Evolutionary conservation across 2,888 invertebrate species (phyloP), one percentile per base, ranked within the genome.

Genomic region (Anticlea derivata): DNA sequence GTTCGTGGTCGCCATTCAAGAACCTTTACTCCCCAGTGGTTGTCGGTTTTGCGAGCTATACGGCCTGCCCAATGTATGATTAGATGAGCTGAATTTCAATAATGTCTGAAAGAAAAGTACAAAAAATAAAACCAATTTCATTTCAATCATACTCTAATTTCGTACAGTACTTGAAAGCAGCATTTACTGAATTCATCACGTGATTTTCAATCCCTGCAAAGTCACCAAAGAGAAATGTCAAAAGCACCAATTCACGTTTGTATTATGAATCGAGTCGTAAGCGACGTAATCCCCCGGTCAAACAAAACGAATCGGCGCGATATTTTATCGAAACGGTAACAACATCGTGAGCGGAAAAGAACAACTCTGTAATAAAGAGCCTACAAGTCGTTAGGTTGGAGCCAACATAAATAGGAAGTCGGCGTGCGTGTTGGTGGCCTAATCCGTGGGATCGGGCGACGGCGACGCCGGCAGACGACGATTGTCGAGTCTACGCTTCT

Each of bases 331-430:
- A 73, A 76, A 72, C 75, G 71, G 73, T 81, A 82, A 86, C 82
- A 80, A 79, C 76, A 70, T 79, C 75, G 78, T 83, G 83, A 85
- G 73, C 80, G 81, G 79, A 83, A 86, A 84, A 82, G 81, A 87
- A 90, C 88, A 90, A 86, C 81, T n/a, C n/a, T 87, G 88, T 87
- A 87, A 86, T 87, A 88, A 86, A 88, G 83, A 81, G 87, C 85
- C 86, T 87, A 86, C 87, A 87, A 88, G 88, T 86, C 86, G 86
- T 86, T 87, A 83, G 81, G 81, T 82, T 81, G 78, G 80, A 78
- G 77, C 80, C 76, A 77, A 83, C 82, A 83, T 84, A 87, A 87
- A 87, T 81, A 86, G 78, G 74, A 80, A 79, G 79, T 75, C 73
- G 70, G 63, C 57, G 86, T 76, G 86, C 89, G 90, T 89, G 89